Evolutionary conservation across 2,797 vertebrate species (phyloP), one percentile per base, ranked within the genome.

Genomic region (Synaphobranchus kaupii): DNA sequence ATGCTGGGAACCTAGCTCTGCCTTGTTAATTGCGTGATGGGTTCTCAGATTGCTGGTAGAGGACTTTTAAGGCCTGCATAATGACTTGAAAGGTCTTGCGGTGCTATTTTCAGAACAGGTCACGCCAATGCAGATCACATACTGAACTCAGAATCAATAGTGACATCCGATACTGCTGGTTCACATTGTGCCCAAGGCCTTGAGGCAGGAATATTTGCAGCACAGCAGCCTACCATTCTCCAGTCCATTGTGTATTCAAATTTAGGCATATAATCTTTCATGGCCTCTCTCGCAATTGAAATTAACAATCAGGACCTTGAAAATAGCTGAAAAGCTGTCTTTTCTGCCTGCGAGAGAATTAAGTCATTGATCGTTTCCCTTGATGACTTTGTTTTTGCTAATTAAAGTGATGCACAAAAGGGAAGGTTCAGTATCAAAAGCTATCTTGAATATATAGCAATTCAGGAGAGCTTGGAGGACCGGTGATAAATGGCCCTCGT

Each of bases 91-190:
- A 81, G 83, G 83, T 87, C 52, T 39, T 12, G 22, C 31, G 44
- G 82, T 58, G 58, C 87, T 88, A 85, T 80, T 88, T 88, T 85
- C 58, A 50, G 73, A 73, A 28, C 9, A 48, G 86, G 52, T 82
- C 76, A 47, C 4, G 76, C 76, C 52, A 66, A 56, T 47, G 71
- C 84, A 58, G 39, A 50, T 44, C 86, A 34, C 39, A 63, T 20
- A n/a, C 25, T 22, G 83, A 28, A 66, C 68, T 88, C 39, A 54
- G 31, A 50, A 88, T 81, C 83, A 25, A 80, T 88, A 63, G 52
- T 84, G 83, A 85, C 83, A 78, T 76, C 52, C 68, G 54, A 85
- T 71, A 10, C 50, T 12, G 22, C 48, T 44, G 73, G 56, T 47
- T 87, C 71, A 54, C 82, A 85, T 85, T 25, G 34, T 2, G 80